A percentile compares a stretch with the other conserved stretches of the same genome.
phyloP scores from a whole-genome alignment of 2,113 vertebrate species.

The Seriola quinqueradiata region DNA sequence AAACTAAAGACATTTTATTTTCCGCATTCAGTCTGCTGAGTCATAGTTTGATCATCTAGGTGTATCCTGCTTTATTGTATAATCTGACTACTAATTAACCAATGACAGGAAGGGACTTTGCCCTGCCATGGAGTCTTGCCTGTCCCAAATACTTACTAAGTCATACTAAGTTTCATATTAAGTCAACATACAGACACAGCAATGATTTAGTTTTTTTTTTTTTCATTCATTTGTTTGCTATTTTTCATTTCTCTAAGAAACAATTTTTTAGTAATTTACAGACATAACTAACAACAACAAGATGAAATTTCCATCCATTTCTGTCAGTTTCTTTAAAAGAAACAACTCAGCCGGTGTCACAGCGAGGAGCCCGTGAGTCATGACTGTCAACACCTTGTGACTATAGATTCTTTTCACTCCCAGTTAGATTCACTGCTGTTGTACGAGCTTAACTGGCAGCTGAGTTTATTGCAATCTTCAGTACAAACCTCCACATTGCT shows the following conservation, averaged over 20 bases:
- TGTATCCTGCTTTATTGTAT: slow-evolving; percentile 4
- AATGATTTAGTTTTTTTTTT: not conserved
- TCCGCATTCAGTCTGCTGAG: not conserved
- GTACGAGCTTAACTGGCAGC: not conserved
- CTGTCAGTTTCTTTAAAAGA: not conserved
- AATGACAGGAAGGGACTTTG: slow-evolving; percentile 58
- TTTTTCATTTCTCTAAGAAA: not conserved
- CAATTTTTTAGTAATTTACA: not conserved
- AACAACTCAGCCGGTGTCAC: slow-evolving; percentile 12
- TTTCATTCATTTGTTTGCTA: too few species aligned
- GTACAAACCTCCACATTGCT: not conserved
- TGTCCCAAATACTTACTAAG: not conserved
- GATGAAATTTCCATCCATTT: not conserved
- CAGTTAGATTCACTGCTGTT: slow-evolving; percentile 27
- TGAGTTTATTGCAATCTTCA: not conserved
- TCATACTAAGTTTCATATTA: too few species aligned
- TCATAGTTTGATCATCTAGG: slow-evolving; percentile 29
- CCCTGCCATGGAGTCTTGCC: not conserved
- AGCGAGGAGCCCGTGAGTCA: slow-evolving; percentile 52
- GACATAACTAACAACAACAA: not conserved
- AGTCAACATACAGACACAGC: not conserved
- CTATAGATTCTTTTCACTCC: slow-evolving; percentile 40
- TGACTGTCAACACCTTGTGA: slow-evolving; percentile 47
- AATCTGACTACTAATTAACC: slow-evolving; percentile 67
- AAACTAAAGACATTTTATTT: not conserved